A percentile compares a stretch with the other conserved stretches of the same genome.
These are phyloP conservation scores for Cistogaster globosa DNA, from an alignment of 2,888 invertebrate genomes.

Conservation along the genomic window DNA sequence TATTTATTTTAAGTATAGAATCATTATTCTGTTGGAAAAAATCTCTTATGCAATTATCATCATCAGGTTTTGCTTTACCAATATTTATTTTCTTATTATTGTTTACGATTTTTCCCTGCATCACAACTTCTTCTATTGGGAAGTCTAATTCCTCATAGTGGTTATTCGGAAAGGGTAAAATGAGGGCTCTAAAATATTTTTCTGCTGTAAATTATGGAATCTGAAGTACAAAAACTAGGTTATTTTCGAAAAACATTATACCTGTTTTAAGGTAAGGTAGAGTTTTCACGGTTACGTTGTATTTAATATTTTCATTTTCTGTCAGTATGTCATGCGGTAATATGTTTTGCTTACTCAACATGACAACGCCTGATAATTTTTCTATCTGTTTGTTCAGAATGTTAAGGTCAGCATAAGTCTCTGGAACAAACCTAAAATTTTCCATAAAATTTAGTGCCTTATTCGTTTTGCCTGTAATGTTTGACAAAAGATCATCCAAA, in stretches of 20 bases:
- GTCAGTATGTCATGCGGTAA: no score
- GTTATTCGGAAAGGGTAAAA: slow-evolving; percentile 18
- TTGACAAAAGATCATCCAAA: no score
- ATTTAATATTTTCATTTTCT: background rate
- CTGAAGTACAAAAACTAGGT: no score
- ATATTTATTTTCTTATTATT: slow-evolving; percentile 6
- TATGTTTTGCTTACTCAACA: no score
- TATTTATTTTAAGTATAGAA: background rate
- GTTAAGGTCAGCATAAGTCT: background rate
- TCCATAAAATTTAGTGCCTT: no score
- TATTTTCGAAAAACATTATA: no score
- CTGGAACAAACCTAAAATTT: no score
- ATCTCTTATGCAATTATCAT: background rate
- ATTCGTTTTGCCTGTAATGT: no score
- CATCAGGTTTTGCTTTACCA: slow-evolving; percentile 10
- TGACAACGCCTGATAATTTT: no score
- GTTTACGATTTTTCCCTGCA: background rate
- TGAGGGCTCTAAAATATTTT: no score
- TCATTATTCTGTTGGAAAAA: background rate
- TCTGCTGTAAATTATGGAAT: no score
- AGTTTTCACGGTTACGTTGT: slow-evolving; percentile 16
- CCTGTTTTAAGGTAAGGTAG: slow-evolving; percentile 18
- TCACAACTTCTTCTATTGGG: background rate
- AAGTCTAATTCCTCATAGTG: slow-evolving; percentile 6
- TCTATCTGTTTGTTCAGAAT: no score